Base-by-base conservation (phyloP, 2,888 invertebrate species). In the Acleris emargana region DNA sequence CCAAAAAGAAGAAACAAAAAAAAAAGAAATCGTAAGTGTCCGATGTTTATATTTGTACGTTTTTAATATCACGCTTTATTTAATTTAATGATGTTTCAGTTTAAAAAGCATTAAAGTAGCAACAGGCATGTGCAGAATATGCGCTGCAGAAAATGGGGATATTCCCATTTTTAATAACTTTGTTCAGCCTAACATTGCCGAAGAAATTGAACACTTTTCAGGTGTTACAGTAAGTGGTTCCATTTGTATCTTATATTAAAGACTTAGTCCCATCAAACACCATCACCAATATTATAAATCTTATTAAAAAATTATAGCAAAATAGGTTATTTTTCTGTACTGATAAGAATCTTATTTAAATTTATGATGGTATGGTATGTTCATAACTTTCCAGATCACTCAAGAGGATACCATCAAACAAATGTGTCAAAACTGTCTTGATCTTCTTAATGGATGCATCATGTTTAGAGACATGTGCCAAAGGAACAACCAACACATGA, bases 381-480 rank as follows among this genome's bases (percentile, higher is more conserved):
- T 5, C 4, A 38, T 38, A 13, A 20, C 3, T 66, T 84, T 77
- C 54, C 73, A 91, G 91, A 73, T 91, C 62, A 81, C 71, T 64
- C 76, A 80, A 69, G 71, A 77, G 18, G 89, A 89, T 71, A 79
- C 79, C 51, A 54, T 64, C 17, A 60, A 42, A 55, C 73, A 82
- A 53, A 87, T 91, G 78, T 91, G 91, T 71, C 81, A 88, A 72
- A 83, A 74, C 62, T 91, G 91, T 70, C 70, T 89, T 49, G 82
- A 88, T 68, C 77, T 91, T 16, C 76, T 91, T 25, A 88, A 90
- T 78, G 87, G 90, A 52, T 91, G 90, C 68, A 88, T 91, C 43
- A 80, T 81, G 76, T 91, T 91, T 60, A 79, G 89, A 68, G 86
- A 90, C 64, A 78, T 91, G 80, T 91, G 91, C 68, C 88, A 86